These are phyloP conservation scores for Dermatophagoides farinae DNA, from an alignment of 1,140 invertebrate genomes.

Conservation along the genomic window DNA sequence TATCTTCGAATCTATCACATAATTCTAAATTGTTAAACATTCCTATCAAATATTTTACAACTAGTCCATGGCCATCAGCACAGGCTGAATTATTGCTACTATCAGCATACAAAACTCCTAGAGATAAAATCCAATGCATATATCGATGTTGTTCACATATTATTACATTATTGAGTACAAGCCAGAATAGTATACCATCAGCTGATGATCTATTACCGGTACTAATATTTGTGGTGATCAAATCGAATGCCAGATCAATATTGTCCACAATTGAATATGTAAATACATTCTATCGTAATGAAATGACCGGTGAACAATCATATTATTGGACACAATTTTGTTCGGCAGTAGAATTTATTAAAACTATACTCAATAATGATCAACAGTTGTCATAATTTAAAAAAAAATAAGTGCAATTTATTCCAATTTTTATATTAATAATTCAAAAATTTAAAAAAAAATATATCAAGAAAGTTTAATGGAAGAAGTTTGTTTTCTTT, in stretches of 20 bases:
- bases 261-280: slow-evolving; percentile 95
- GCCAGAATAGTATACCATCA: slow-evolving; percentile 54
- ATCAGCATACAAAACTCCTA: slow-evolving; percentile 77
- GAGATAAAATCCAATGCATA: slow-evolving; percentile 77
- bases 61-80: slow-evolving; percentile 91
- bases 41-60: slow-evolving; percentile 55
- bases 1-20: slow-evolving; percentile 55
- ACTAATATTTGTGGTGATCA: slow-evolving; percentile 85
- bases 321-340: slow-evolving; percentile 99
- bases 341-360: slow-evolving; percentile 88
- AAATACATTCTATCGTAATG: slow-evolving; percentile 64
- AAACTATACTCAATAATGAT: slow-evolving; percentile 43
- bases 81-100: slow-evolving; percentile 78
- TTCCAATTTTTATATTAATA: background rate
- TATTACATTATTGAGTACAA: slow-evolving; percentile 67
- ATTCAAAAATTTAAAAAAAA: too few relatives aligned
- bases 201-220: slow-evolving; percentile 94
- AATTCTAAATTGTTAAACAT: slow-evolving; percentile 60
- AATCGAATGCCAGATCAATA: slow-evolving; percentile 79
- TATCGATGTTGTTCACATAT: slow-evolving; percentile 64
- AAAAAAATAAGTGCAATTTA: background rate
- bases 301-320: slow-evolving; percentile 69
- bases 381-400: background rate
- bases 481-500: too few relatives aligned
- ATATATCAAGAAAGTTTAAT: too few relatives aligned